Conservation (phyloP, 2,888 invertebrate genomes). For the Silvanus unidentatus region DNA sequence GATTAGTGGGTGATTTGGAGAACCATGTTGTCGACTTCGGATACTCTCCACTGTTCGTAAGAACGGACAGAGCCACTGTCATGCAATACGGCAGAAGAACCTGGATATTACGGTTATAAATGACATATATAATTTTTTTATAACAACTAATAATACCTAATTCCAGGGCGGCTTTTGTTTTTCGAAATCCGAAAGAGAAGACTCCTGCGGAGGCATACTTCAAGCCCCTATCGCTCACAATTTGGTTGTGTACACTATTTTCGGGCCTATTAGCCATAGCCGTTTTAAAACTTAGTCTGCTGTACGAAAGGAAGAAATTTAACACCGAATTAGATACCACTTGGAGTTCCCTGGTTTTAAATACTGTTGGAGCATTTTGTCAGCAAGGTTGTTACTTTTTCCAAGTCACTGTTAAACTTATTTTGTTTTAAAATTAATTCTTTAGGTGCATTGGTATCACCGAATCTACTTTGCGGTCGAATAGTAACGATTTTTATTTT, state of each 20-base stretch:
- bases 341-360: slow-evolving; percentile 31
- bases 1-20: slow-evolving; percentile 34
- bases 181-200: slow-evolving; percentile 31
- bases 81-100: slow-evolving; percentile 36
- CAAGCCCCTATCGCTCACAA: slow-evolving; percentile 30
- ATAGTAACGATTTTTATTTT: slow-evolving; percentile 31
- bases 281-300: slow-evolving; percentile 24
- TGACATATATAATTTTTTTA: neutral
- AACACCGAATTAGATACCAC: slow-evolving; percentile 16
- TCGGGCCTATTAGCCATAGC: slow-evolving; percentile 20
- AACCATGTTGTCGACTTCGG: slow-evolving; percentile 31
- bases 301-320: slow-evolving; percentile 19
- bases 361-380: slow-evolving; percentile 32
- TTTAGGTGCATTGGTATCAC: slow-evolving; percentile 28
- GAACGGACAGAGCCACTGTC: slow-evolving; percentile 29
- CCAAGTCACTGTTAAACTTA: neutral
- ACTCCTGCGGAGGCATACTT: slow-evolving; percentile 33
- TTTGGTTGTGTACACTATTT: slow-evolving; percentile 30
- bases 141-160: neutral
- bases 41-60: slow-evolving; percentile 33
- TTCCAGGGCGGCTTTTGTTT: slow-evolving; percentile 34
- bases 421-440: slow-evolving; percentile 6
- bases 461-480: slow-evolving; percentile 29
- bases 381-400: slow-evolving; percentile 33
- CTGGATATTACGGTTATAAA: slow-evolving; percentile 33